Conservation (phyloP, 2,888 invertebrate species). For the Torymus auratus region DNA sequence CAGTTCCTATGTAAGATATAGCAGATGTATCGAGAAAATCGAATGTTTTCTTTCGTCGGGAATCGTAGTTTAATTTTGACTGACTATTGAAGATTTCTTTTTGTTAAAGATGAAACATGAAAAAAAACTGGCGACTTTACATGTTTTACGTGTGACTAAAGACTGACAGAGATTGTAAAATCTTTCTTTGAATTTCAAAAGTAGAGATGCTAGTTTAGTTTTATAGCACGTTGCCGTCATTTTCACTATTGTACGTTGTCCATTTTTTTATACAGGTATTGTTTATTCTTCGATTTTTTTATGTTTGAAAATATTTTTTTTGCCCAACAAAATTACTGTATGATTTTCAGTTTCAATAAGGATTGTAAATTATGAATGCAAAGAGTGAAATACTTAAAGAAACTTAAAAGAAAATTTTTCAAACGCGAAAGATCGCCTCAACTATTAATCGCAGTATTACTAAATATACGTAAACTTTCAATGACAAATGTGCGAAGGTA, state of each 20-base stretch:
- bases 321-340: slow-evolving; percentile 39
- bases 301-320: slow-evolving; percentile 28
- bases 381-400: slow-evolving; percentile 11
- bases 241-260: slow-evolving; percentile 31
- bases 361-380: slow-evolving; percentile 35
- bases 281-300: slow-evolving; percentile 22
- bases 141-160: slow-evolving; percentile 39
- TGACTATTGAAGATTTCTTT: slow-evolving; percentile 6
- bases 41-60: slow-evolving; percentile 26
- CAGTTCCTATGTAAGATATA: slow-evolving; percentile 46
- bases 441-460: slow-evolving; percentile 76
- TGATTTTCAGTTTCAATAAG: slow-evolving; percentile 40
- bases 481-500: slow-evolving; percentile 61
- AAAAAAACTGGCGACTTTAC: slow-evolving; percentile 17
- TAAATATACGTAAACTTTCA: slow-evolving; percentile 72
- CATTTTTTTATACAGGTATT: slow-evolving; percentile 30
- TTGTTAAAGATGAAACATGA: not conserved
- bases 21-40: slow-evolving; percentile 31
- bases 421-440: slow-evolving; percentile 67
- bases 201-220: slow-evolving; percentile 43
- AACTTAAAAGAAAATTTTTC: slow-evolving; percentile 51
- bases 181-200: slow-evolving; percentile 39
- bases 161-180: slow-evolving; percentile 47
- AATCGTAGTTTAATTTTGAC: slow-evolving; percentile 19
- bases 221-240: slow-evolving; percentile 30